Conservation (phyloP, 30 jellyfish, hydroid and myxozoan genomes). For the Aurelia sp. region DNA sequence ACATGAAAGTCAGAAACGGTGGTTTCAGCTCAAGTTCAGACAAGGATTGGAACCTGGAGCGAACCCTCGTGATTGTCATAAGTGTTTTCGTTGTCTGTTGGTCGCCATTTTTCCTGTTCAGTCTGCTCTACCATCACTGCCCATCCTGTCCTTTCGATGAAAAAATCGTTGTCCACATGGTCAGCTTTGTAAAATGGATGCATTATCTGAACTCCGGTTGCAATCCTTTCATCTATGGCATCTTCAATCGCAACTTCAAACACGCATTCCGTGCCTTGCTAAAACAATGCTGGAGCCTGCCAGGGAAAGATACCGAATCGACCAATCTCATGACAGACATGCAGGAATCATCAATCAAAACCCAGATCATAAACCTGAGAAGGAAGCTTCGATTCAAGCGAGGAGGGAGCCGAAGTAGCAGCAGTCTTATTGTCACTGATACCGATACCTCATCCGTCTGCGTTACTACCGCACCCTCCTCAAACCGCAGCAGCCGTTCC, state of each 20-base stretch:
- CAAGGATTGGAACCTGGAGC: slow-evolving; percentile 80
- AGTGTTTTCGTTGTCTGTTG: slow-evolving; percentile 77
- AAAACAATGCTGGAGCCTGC: slow-evolving; percentile 37
- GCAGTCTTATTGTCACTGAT: slow-evolving; percentile 13
- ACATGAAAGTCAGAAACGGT: slow-evolving; percentile 41
- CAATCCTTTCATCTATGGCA: slow-evolving; percentile 92
- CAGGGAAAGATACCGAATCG: slow-evolving; percentile 1
- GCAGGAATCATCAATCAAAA: slow-evolving; percentile 4
- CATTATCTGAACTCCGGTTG: slow-evolving; percentile 85
- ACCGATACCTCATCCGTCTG: slow-evolving; percentile 13
- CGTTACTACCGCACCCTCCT: slow-evolving; percentile 18
- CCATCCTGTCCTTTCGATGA: slow-evolving; percentile 43
- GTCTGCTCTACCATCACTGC: slow-evolving; percentile 73
- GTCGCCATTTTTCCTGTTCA: slow-evolving; percentile 78
- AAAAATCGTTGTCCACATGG: slow-evolving; percentile 25
- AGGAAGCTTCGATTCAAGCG: slow-evolving; percentile 30
- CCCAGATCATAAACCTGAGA: slow-evolving; percentile 47
- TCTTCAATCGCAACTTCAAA: slow-evolving; percentile 80
- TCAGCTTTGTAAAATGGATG: slow-evolving; percentile 76
- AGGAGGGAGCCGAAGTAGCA: slow-evolving; percentile 9
- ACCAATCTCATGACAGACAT: neutral
- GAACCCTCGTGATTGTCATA: slow-evolving; percentile 73
- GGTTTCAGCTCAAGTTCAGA: slow-evolving; percentile 40
- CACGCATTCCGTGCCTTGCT: slow-evolving; percentile 74
- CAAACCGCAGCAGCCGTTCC: slow-evolving; percentile 25